Percentiles rank a stretch among this genome's conserved stretches.
These are phyloP conservation scores for Oikopleura albicans DNA, from an alignment of 23 tunicate species.

Conservation along the genomic window DNA sequence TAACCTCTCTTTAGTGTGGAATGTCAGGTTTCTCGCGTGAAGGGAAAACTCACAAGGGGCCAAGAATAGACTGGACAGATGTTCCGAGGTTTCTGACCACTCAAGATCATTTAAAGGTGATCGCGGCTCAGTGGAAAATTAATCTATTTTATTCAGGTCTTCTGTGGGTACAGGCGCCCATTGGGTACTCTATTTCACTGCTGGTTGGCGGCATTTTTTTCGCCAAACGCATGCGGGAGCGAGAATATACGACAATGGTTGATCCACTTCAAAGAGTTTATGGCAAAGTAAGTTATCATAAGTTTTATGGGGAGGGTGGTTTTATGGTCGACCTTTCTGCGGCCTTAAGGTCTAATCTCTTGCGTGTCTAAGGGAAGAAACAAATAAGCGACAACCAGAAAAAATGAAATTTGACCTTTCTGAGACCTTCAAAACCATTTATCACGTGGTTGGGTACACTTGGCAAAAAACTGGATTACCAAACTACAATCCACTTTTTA, in stretches of 20 bases:
- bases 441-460: too few species aligned
- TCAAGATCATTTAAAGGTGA: not conserved
- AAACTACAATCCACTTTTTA: too few species aligned
- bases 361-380: too few species aligned
- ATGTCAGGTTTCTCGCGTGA: not conserved
- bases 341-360: too few species aligned
- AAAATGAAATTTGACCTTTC: too few species aligned
- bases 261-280: conserved; percentile 76
- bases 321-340: too few species aligned
- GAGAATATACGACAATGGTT: conserved; percentile 86
- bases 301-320: not conserved
- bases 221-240: conserved; percentile 47
- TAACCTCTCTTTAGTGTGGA: not conserved
- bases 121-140: too few species aligned
- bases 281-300: conserved; percentile 27
- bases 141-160: conserved; percentile 36
- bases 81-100: not conserved
- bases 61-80: not conserved
- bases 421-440: too few species aligned
- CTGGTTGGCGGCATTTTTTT: conserved; percentile 47
- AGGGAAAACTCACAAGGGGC: not conserved
- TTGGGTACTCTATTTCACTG: conserved; percentile 40
- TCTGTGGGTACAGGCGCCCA: conserved; percentile 57
- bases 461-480: too few species aligned
- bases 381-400: too few species aligned